These are phyloP conservation scores for Aleiodes testaceus DNA, from an alignment of 2,888 invertebrate species.

Conservation along the genomic window DNA sequence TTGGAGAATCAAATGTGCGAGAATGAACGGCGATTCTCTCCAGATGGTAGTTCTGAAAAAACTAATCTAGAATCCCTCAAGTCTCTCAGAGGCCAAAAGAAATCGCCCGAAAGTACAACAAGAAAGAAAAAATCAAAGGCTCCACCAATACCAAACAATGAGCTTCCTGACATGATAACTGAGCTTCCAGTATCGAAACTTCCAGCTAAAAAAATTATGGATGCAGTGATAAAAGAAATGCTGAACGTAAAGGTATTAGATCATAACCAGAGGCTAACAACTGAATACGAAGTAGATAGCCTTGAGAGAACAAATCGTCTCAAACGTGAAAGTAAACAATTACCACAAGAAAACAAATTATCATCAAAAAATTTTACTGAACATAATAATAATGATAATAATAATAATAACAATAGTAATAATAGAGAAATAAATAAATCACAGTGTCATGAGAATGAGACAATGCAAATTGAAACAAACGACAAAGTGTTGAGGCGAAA, in stretches of 20 bases:
- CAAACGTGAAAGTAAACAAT: constrained; percentile 54
- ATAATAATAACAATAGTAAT: neutral
- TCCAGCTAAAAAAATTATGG: constrained; percentile 71
- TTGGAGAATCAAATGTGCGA: constrained; percentile 51
- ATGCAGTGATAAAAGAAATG: constrained; percentile 73
- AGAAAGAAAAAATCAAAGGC: constrained; percentile 49
- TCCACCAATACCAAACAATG: constrained; percentile 46
- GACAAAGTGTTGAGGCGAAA: constrained; percentile 54
- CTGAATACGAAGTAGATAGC: constrained; percentile 68
- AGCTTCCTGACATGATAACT: constrained; percentile 67
- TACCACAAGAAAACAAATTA: constrained; percentile 19
- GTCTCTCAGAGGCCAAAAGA: constrained; percentile 15
- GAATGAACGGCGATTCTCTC: constrained; percentile 21
- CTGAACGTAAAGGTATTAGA: constrained; percentile 66
- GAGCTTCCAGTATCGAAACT: constrained; percentile 61
- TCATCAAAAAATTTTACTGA: constrained; percentile 4
- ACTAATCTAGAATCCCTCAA: constrained; percentile 35
- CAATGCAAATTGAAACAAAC: constrained; percentile 64
- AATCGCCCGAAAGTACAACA: constrained; percentile 33
- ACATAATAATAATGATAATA: constrained; percentile 1
- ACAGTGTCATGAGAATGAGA: constrained; percentile 45
- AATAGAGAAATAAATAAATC: constrained; percentile 1
- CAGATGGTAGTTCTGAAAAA: constrained; percentile 35
- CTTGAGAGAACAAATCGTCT: constrained; percentile 63
- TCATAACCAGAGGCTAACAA: constrained; percentile 48